phyloP scores from a whole-genome alignment of 2,113 vertebrate genomes.

The Trochalopteron elliotii region DNA sequence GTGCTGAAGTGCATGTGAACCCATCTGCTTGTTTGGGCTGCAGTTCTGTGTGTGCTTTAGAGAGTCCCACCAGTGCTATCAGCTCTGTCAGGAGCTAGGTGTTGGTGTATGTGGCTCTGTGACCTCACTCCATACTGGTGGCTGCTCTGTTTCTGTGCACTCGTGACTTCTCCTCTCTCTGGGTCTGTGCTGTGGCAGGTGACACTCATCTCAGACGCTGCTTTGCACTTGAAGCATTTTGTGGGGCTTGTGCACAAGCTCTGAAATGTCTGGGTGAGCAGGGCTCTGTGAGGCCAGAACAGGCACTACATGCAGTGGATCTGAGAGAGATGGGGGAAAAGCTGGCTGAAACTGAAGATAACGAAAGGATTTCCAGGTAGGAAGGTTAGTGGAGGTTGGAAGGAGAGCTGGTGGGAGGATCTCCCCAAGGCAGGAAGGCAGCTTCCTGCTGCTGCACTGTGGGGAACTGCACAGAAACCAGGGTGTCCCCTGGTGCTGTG shows the following conservation, averaged over 20 bases:
- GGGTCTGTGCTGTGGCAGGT: not conserved
- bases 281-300: not conserved
- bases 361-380: not conserved
- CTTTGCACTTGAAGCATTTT: not conserved
- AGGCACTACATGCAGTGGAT: not conserved
- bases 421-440: not conserved
- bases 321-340: not conserved
- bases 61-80: too few species aligned
- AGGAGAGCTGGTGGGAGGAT: not conserved
- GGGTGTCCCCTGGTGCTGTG: accelerated
- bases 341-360: not conserved
- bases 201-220: not conserved
- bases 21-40: not conserved
- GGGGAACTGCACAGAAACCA: not conserved
- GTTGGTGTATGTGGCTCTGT: not conserved
- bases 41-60: not conserved
- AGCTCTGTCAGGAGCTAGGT: not conserved
- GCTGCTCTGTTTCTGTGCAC: not conserved
- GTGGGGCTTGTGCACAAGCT: not conserved
- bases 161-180: not conserved
- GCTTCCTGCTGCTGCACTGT: not conserved
- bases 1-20: not conserved
- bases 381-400: not conserved
- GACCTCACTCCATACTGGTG: not conserved
- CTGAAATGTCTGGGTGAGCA: not conserved